Conservation (phyloP, 2,888 invertebrate genomes). For the Microctonus hyperodae region DNA sequence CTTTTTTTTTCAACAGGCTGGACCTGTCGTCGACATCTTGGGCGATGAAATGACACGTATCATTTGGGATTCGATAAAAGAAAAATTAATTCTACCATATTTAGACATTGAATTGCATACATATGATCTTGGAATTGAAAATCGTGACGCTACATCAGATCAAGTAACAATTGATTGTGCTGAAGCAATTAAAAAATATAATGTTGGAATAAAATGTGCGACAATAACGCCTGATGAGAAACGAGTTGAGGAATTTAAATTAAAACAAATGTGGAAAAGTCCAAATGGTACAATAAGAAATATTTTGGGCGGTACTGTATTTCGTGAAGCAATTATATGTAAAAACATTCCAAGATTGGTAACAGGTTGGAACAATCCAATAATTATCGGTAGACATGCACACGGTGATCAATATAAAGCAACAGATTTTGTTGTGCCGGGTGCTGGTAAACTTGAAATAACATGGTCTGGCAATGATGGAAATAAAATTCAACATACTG, state of each 20-base stretch:
- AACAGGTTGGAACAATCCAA: constrained; percentile 93
- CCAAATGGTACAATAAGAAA: constrained; percentile 90
- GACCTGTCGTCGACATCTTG: constrained; percentile 89
- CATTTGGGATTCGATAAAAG: constrained; percentile 98
- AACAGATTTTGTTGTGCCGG: constrained; percentile 94
- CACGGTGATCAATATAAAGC: constrained; percentile 98
- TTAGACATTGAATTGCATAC: constrained; percentile 93
- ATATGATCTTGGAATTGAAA: constrained; percentile 94
- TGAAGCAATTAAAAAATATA: constrained; percentile 94
- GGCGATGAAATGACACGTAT: constrained; percentile 98
- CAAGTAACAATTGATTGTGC: constrained; percentile 97
- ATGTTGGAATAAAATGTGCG: constrained; percentile 98
- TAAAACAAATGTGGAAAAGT: constrained; percentile 91
- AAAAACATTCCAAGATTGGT: constrained; percentile 96
- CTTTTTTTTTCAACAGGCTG: constrained; percentile 66
- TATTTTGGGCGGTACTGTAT: constrained; percentile 84
- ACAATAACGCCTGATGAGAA: constrained; percentile 98
- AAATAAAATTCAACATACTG: constrained; percentile 74
- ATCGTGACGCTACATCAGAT: constrained; percentile 92
- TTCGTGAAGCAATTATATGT: constrained; percentile 87
- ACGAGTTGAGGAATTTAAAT: constrained; percentile 88
- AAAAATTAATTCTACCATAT: constrained; percentile 95
- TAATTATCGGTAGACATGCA: constrained; percentile 98
- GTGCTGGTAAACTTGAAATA: constrained; percentile 86
- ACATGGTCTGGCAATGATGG: constrained; percentile 76